Evolutionary conservation across 1,140 invertebrate genomes (phyloP), one percentile per base, ranked within the genome.

Genomic region (Calycopis cecrops): DNA sequence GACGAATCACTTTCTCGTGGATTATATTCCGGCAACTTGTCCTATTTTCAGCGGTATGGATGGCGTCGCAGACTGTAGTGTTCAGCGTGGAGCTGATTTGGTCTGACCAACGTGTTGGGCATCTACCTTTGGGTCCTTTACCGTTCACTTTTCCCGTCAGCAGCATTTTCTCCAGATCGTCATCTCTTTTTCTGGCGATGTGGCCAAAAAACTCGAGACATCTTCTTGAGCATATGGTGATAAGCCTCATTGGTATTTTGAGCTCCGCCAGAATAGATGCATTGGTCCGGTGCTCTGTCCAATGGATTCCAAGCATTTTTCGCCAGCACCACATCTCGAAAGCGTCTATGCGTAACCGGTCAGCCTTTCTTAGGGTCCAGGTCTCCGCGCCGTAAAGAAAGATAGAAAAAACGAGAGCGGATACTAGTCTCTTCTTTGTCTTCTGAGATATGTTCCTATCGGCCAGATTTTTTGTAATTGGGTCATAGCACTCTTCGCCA

Each of bases 301-400:
- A 62, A 7, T 50, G 44, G 16, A 65, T 65, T 3, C 37, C 18
- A 1, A 57, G 33, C 59, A 73, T 71, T 47, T 47, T 57, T 52
- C 62, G 44, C 48, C 58, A 71, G 37, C 57, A 66, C 62, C 65
- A 70, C 65, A 66, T 67, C 12, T 69, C 69, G 35, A 73, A 67
- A 28, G 63, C 65, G 37, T 67, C 55, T 35, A 74, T 62, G 12
- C 52, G 60, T 17, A 49, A 35, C 9, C 58, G 44, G 16, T 61
- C 57, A n/a, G 50, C 47, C 42, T 56, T 48, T 40, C 59, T 57
- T 4, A 72, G 9, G 7, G 65, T 69, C 61, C 62, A 71, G 7
- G 69, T 61, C 49, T 73, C 66, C 1, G 67, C 51, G 9, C 55
- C 62, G 51, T 68, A 68, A 7, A 50, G 33, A 51, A 62, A 64